Evolutionary conservation across 1,140 invertebrate genomes (phyloP).

Genomic region (Aphelenchoides fujianensis): DNA sequence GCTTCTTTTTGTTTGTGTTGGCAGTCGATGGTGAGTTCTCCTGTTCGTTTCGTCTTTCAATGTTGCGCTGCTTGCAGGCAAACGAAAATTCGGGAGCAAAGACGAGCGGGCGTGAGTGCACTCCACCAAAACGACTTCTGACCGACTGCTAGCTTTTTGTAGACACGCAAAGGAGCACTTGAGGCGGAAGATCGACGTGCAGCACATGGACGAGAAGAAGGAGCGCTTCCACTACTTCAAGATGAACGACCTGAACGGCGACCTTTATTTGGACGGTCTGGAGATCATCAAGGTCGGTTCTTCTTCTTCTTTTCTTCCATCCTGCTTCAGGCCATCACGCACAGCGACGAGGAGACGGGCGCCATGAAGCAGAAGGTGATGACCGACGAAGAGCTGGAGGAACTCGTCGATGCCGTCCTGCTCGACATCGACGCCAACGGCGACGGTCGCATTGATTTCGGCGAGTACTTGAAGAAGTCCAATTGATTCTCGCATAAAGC

Average conservation of each 20-base stretch:
- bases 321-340: background rate
- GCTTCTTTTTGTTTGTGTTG: no score
- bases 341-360: background rate
- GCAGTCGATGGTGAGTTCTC: no score
- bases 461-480: conserved; percentile 26
- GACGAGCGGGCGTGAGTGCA: no score
- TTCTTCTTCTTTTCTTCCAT: background rate
- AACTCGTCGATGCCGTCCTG: conserved; percentile 22
- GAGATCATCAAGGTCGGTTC: conserved; percentile 5
- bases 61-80: no score
- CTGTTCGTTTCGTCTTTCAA: no score
- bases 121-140: no score
- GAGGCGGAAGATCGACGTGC: no score
- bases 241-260: conserved; percentile 11
- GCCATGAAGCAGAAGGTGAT: background rate
- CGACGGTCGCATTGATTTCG: conserved; percentile 22
- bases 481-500: no score
- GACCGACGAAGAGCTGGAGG: conserved; percentile 22
- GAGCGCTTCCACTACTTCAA: conserved; percentile 27
- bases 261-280: background rate
- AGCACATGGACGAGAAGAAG: no score
- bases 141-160: no score
- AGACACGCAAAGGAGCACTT: no score
- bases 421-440: conserved; percentile 23
- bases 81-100: no score